Base-by-base conservation (phyloP, 1,140 invertebrate species). In the Tetramorium simillimum region DNA sequence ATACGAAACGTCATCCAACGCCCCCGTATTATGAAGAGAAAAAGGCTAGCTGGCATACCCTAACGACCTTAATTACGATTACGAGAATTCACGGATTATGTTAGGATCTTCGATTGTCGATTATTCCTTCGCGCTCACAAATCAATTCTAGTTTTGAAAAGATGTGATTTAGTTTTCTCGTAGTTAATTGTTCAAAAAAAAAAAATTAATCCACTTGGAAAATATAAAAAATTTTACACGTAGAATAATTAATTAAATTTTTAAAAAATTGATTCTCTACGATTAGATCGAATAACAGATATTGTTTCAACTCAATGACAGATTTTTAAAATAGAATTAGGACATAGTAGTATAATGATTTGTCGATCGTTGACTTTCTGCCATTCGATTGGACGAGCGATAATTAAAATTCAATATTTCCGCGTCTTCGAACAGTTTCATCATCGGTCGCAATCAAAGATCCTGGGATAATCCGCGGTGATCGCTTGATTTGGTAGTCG, bases 21-120 rank as follows among this genome's bases (percentile, higher is more conserved):
- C 18, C 65, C 70, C 40, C 24, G 67, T 49, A 21, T 58, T 28
- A n/a, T 62, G 56, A 58, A 56, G 60, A 28, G 33, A 70, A 67
- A 75, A 28, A 73, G 72, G 89, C 89, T 91, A 88, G 89, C 89
- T 91, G 87, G 90, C 89, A 73, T 18, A 12, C 10, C 10, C 14
- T 46, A 78, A 76, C 37, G 63, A 46, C n/a, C 18, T 72, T 80
- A 51, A 40, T 62, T 73, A 56, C 37, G 37, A 56, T 28, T 18
- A 62, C 12, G 14, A 53, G 9, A 18, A 56, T 24, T 72, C 51
- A 69, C 43, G 75, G 43, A 85, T 87, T 69, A 14, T 62, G 16
- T 67, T n/a, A 84, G 67, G 86, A 90, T 80, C 69, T 85, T 70
- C n/a, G 24, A 4, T 5, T 5, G 37, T 18, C 33, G 56, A 53